Conservation (phyloP, 2,797 vertebrate species). For the Enteromius thamalakanensis region DNA sequence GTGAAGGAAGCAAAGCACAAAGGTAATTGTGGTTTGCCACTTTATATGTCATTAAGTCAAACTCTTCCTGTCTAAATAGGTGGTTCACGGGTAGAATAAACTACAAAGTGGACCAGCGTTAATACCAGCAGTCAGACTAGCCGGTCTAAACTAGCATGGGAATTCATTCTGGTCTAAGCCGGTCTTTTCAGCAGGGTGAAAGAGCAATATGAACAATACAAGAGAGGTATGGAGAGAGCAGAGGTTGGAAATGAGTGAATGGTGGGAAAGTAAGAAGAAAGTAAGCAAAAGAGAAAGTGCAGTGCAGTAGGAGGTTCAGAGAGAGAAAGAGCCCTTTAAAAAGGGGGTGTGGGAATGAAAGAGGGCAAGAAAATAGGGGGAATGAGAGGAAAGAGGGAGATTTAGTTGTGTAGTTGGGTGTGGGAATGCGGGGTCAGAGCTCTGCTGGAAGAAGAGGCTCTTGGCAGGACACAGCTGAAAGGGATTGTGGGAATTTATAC, state of each 20-base stretch:
- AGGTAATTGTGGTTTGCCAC: not conserved
- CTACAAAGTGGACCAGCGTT: not conserved
- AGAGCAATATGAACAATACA: constrained; percentile 21
- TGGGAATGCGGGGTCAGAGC: constrained; percentile 66
- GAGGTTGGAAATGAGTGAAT: constrained; percentile 42
- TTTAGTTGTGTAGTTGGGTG: constrained; percentile 44
- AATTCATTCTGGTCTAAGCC: constrained; percentile 6
- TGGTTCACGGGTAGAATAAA: not conserved
- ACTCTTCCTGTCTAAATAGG: not conserved
- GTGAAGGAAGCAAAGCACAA: not conserved
- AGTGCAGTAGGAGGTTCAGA: constrained; percentile 47
- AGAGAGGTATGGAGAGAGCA: constrained; percentile 26
- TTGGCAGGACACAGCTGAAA: constrained; percentile 79
- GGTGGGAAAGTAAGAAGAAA: constrained; percentile 38
- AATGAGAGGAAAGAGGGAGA: constrained; percentile 38
- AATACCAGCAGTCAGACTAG: not conserved
- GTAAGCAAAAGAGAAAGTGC: constrained; percentile 33
- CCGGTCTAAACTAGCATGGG: not conserved
- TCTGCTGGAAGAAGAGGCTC: constrained; percentile 77
- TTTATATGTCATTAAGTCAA: not conserved
- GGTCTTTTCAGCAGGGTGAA: constrained; percentile 21
- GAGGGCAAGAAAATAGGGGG: constrained; percentile 11
- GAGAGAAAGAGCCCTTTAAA: constrained; percentile 41
- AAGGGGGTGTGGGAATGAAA: constrained; percentile 40
- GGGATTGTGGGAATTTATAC: constrained; percentile 83